phyloP scores from a whole-genome alignment of 1,140 invertebrate genomes.

The Drosophila sulfurigaster region DNA sequence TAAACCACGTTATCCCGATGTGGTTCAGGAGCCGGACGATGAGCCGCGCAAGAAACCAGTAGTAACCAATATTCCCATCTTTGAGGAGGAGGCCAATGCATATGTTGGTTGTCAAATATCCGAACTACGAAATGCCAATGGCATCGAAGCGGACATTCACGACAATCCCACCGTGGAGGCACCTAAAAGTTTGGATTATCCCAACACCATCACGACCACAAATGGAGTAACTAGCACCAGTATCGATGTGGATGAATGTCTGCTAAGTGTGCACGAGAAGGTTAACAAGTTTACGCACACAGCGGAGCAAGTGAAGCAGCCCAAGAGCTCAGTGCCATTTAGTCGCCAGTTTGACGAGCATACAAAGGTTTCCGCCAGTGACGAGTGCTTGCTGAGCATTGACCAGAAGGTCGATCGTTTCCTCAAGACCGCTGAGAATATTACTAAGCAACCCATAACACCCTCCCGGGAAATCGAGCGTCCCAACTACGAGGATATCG shows the following conservation, averaged over 20 bases:
- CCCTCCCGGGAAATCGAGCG: constrained; percentile 85
- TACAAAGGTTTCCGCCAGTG: constrained; percentile 86
- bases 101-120: constrained; percentile 82
- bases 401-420: constrained; percentile 89
- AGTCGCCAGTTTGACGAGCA: constrained; percentile 66
- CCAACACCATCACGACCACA: constrained; percentile 18
- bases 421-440: constrained; percentile 87
- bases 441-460: constrained; percentile 84
- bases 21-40: constrained; percentile 90
- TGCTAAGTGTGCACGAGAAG: constrained; percentile 88
- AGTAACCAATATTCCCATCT: constrained; percentile 84
- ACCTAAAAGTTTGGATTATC: constrained; percentile 71
- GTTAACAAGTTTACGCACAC: constrained; percentile 87
- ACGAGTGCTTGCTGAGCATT: constrained; percentile 88
- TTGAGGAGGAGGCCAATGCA: constrained; percentile 77
- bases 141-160: constrained; percentile 64
- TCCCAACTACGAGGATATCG: constrained; percentile 86
- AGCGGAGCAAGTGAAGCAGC: constrained; percentile 82
- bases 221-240: constrained; percentile 1
- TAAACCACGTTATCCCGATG: constrained; percentile 89
- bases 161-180: constrained; percentile 77
- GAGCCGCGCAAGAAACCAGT: constrained; percentile 84
- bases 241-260: constrained; percentile 84
- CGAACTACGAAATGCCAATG: constrained; percentile 68
- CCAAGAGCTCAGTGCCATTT: constrained; percentile 73